Evolutionary conservation across 2,113 vertebrate species (phyloP), one percentile per base, ranked within the genome.

Genomic region (Shinisaurus crocodilurus): DNA sequence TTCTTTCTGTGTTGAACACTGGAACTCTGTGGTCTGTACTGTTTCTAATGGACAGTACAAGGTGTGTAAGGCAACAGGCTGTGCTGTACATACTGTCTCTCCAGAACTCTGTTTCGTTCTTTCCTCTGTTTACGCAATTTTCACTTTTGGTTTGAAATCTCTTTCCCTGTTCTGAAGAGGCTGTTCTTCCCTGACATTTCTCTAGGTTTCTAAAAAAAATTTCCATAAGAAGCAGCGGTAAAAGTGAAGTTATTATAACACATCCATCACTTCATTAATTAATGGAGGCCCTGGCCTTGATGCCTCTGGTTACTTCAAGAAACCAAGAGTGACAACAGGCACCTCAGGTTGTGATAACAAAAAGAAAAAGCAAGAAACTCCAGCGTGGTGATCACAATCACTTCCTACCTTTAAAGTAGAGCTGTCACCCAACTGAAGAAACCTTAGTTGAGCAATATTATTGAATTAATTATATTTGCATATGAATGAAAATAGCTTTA

Each of bases 1-100:
- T 86, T 93, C 27, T 80, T 93, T 57, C 91, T 84, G n/a, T 57
- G 72, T 83, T 94, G 80, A 90, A 54, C 32, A 37, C 91, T 92
- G 88, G 43, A 72, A 94, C 81, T 84, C 86, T 63, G 8, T 50
- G 50, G 50, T 69, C 34, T 10, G 48, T 70, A 25, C 82, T 48
- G 32, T 72, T 91, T 76, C 48, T 92, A 63, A 43, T 32, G 43
- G 0, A 86, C 1, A 20, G 80, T 92, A 89, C 88, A 84, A 0
- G 69, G 63, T 92, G 86, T 90, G 90, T 90, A 88, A 65, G 45
- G 86, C 84, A 87, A 34, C 85, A 37, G 77, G 81, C 83, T 94
- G 91, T 92, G 43, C 90, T 75, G 74, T 86, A 94, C 70, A 0
- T 93, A 90, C 82, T 86, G 48, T 54, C 90, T 88, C 15, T 87